These are phyloP conservation scores for Dryocosmus kuriphilus DNA, from an alignment of 2,888 invertebrate genomes.

Conservation along the genomic window DNA sequence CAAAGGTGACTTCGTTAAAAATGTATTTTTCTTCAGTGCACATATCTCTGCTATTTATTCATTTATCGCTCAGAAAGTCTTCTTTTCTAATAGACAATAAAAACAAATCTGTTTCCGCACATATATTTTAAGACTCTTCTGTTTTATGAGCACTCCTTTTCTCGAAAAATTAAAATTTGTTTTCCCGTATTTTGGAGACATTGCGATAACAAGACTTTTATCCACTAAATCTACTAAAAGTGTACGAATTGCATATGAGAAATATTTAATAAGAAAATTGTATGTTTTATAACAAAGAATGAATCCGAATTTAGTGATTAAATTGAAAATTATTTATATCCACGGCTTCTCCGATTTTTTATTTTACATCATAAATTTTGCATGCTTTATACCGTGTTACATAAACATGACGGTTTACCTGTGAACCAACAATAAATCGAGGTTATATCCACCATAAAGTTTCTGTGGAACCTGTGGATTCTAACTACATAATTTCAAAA, in stretches of 20 bases:
- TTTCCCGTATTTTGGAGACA: not conserved
- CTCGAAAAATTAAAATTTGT: not conserved
- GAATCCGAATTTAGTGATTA: not conserved
- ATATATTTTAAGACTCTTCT: too few relatives aligned
- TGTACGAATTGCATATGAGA: too few relatives aligned
- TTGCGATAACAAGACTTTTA: not conserved
- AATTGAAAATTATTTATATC: not conserved
- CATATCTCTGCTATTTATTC: not conserved
- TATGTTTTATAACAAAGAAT: not conserved
- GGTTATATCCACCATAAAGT: constrained; percentile 18
- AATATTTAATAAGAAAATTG: too few relatives aligned
- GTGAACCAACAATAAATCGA: constrained; percentile 10
- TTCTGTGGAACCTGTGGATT: constrained; percentile 8
- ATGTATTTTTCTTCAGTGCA: not conserved
- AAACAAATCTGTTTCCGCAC: too few relatives aligned
- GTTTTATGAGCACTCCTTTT: too few relatives aligned
- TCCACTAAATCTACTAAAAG: too few relatives aligned
- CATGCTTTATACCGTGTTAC: not conserved
- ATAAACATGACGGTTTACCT: not conserved
- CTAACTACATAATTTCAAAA: constrained; percentile 7
- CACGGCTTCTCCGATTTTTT: not conserved
- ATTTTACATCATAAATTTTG: not conserved
- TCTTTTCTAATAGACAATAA: too few relatives aligned
- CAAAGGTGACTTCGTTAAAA: not conserved
- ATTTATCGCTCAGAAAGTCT: too few relatives aligned